These are phyloP conservation scores for Latrodectus geometricus DNA, from an alignment of 1,140 invertebrate species.

Conservation along the genomic window DNA sequence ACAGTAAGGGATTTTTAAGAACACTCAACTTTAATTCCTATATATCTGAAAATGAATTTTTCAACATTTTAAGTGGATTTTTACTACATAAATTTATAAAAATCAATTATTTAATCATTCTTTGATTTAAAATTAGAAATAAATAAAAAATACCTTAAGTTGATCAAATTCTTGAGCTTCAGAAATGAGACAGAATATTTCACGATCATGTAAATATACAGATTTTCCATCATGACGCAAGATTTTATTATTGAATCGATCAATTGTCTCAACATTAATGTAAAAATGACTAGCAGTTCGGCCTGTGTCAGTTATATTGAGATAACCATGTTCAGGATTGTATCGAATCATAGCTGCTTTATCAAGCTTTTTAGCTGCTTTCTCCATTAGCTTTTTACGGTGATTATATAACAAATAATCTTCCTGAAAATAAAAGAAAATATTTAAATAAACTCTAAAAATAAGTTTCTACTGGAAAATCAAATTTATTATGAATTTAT, in stretches of 20 bases:
- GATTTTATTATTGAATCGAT: constrained; percentile 82
- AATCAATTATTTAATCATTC: background rate
- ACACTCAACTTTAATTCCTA: too few relatives aligned
- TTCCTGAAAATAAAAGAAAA: constrained; percentile 71
- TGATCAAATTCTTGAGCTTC: constrained; percentile 95
- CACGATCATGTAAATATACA: background rate
- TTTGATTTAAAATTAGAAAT: background rate
- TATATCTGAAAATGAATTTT: too few relatives aligned
- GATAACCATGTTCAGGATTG: constrained; percentile 83
- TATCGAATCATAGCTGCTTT: constrained; percentile 95
- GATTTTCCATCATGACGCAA: constrained; percentile 88
- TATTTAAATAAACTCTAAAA: too few relatives aligned
- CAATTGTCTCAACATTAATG: constrained; percentile 96
- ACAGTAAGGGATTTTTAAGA: too few relatives aligned
- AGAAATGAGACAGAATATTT: constrained; percentile 83
- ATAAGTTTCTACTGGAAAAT: too few relatives aligned
- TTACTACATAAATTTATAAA: background rate
- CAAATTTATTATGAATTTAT: too few relatives aligned
- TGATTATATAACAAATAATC: constrained; percentile 82
- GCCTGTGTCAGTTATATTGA: constrained; percentile 89
- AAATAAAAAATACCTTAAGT: constrained; percentile 79
- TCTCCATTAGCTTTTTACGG: constrained; percentile 81
- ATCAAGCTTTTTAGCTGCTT: constrained; percentile 86
- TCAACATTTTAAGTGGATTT: constrained; percentile 77
- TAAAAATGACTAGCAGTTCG: constrained; percentile 98